Evolutionary conservation across 2,113 vertebrate species (phyloP), one percentile per base, ranked within the genome.

Genomic region (Osmerus mordax): DNA sequence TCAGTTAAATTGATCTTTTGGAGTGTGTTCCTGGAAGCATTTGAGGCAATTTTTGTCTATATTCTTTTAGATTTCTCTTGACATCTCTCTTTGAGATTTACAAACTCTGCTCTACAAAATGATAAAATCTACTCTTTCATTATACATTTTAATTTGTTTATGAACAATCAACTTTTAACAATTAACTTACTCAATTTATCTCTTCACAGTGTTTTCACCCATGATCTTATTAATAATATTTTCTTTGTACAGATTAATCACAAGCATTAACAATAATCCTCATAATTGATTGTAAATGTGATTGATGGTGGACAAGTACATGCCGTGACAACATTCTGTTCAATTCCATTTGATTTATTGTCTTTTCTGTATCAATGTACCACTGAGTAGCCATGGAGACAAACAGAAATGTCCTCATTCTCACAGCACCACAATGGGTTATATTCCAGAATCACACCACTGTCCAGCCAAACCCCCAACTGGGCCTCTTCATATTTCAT

Each of bases 331-430:
- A 76, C 66, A 68, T 56, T 79, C 82, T 82, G 83, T 87, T 90
- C 86, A 88, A 81, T 88, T 89, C 81, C 71, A 60, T 81, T 89
- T 88, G 83, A 87, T 89, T 87, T 83, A 85, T 85, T 83, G 83
- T 84, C 81, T 85, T 81, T 81, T 69, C 75, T 75, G 62, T 32
- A 74, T 76, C 64, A 28, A 67, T 69, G 41, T 56, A 75, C 76
- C 28, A 54, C 70, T 70, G 71, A 77, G 71, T 76, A 73, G 70
- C 69, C 56, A 58, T 55, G 76, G 60, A 74, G 80, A 80, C 72
- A 73, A 78, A 76, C 69, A 84, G 55, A 76, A 86, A 83, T 41
- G 80, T 83, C 21, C 36, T 67, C 70, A 61, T 36, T 81, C 70
- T 62, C 54, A 70, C 64, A 79, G 56, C 56, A 9, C 41, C 69